Evolutionary conservation across 2,797 vertebrate species (phyloP).

Genomic region (Lepilemur septentrionalis): DNA sequence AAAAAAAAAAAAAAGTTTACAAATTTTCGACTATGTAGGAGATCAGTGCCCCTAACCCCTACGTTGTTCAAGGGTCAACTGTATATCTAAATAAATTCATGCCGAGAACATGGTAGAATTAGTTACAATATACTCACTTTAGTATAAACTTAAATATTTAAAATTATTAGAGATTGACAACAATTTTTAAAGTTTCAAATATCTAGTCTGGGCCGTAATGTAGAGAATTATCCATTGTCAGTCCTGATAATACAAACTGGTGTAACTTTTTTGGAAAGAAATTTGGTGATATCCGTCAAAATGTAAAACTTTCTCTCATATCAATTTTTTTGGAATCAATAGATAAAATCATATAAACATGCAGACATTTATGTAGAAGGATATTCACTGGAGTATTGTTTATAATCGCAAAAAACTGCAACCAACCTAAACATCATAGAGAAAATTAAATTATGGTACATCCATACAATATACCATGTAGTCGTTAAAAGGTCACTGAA

Average conservation of each 20-base stretch:
- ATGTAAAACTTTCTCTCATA: constrained; percentile 11
- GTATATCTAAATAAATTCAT: constrained; percentile 11
- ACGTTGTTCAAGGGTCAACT: neutral
- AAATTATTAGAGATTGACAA: neutral
- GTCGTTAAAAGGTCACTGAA: neutral
- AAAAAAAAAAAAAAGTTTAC: too few species aligned
- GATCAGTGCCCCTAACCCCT: neutral
- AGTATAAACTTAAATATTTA: constrained; percentile 5
- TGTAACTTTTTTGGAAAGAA: neutral
- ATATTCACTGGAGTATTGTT: neutral
- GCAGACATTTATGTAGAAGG: neutral
- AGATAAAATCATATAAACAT: neutral
- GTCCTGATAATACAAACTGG: neutral
- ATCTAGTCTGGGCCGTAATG: neutral
- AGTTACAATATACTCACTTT: neutral
- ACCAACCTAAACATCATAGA: constrained; percentile 12
- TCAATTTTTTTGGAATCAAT: neutral
- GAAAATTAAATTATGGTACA: neutral
- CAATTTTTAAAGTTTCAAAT: constrained; percentile 27
- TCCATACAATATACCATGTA: neutral
- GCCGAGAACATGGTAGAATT: neutral
- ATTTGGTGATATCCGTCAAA: neutral
- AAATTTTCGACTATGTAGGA: neutral
- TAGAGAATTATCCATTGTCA: neutral
- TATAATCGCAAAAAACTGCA: constrained; percentile 17